These are phyloP conservation scores for Cheilosia pagana DNA, from an alignment of 2,888 invertebrate genomes.

Conservation along the genomic window DNA sequence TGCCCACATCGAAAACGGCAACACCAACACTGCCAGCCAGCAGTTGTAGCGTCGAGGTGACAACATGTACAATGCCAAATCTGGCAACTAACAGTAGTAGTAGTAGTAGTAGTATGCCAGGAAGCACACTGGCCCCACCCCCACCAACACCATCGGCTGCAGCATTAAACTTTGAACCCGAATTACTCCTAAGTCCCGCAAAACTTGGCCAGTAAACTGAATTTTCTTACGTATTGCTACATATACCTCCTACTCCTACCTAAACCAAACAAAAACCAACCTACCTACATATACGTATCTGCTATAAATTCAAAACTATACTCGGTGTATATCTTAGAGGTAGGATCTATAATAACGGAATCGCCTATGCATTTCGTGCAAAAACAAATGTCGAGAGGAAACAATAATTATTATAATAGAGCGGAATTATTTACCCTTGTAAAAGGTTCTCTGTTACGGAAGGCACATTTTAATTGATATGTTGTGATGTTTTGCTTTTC, in stretches of 20 bases:
- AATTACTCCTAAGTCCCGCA: conserved; percentile 83
- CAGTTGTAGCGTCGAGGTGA: conserved; percentile 50
- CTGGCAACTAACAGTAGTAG: conserved; percentile 27
- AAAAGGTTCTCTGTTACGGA: conserved; percentile 14
- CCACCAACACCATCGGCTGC: conserved; percentile 62
- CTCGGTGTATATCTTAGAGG: conserved; percentile 34
- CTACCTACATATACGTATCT: conserved; percentile 22
- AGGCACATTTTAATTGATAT: conserved; percentile 58
- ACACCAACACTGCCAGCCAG: conserved; percentile 67
- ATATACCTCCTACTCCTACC: conserved; percentile 28
- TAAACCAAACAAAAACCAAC: conserved; percentile 7
- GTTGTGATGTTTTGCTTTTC: background rate
- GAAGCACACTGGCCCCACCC: conserved; percentile 68
- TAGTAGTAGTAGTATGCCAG: conserved; percentile 49
- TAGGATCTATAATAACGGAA: conserved; percentile 27
- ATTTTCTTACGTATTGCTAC: conserved; percentile 1
- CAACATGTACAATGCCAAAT: conserved; percentile 54
- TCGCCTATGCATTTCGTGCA: conserved; percentile 40
- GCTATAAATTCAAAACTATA: conserved; percentile 35
- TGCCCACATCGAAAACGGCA: conserved; percentile 78
- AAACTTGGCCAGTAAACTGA: conserved; percentile 82
- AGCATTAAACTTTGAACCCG: conserved; percentile 81
- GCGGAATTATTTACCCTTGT: conserved; percentile 17
- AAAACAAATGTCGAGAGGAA: conserved; percentile 43
- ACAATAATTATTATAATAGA: conserved; percentile 42